phyloP scores from a whole-genome alignment of 2,888 invertebrate genomes.

The Callyntrura sp. region DNA sequence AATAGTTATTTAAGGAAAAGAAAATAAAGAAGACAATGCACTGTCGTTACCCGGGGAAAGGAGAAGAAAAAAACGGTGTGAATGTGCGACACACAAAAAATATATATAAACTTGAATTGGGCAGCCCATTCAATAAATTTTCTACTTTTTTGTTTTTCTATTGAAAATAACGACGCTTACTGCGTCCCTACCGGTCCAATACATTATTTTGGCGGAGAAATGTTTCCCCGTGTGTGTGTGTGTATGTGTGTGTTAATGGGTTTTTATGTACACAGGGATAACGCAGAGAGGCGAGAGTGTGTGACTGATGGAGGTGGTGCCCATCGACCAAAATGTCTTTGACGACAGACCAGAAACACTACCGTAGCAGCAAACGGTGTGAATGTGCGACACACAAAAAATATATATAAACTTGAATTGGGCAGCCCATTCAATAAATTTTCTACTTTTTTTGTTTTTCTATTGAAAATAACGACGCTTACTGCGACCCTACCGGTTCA shows the following conservation, averaged over 20 bases:
- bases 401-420: constrained; percentile 10
- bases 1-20: not conserved
- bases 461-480: not conserved
- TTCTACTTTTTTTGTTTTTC: constrained; percentile 2
- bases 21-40: constrained; percentile 48
- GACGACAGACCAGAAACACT: no score
- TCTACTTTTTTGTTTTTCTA: constrained; percentile 2
- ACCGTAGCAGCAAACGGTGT: not conserved
- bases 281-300: not conserved
- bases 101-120: constrained; percentile 11
- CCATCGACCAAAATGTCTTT: no score
- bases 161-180: not conserved
- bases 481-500: not conserved
- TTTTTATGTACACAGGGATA: constrained; percentile 26
- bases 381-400: constrained; percentile 25
- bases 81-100: constrained; percentile 12
- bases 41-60: not conserved
- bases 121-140: constrained; percentile 18
- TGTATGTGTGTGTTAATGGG: no score
- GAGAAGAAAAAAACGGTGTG: no score
- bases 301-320: constrained; percentile 56
- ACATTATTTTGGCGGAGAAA: constrained; percentile 19
- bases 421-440: constrained; percentile 18
- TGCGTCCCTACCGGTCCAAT: not conserved
- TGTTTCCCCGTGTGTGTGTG: constrained; percentile 22